Evolutionary conservation across 1,140 invertebrate species (phyloP).

Genomic region (Aphaenogaster rudis): DNA sequence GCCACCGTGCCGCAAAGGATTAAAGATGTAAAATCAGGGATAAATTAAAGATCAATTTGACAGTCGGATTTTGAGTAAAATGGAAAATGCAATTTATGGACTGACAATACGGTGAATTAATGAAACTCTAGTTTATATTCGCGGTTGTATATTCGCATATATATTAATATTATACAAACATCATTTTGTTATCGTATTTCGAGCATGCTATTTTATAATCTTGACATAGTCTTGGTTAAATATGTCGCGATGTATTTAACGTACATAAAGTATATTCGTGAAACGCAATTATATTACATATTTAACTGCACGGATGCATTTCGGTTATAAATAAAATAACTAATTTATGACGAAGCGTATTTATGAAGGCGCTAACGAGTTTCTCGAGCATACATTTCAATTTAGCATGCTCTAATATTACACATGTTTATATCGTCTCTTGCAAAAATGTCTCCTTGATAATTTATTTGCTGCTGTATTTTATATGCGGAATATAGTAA

Average conservation of each 20-base stretch:
- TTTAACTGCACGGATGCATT: conserved; percentile 28
- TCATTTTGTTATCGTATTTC: conserved; percentile 1
- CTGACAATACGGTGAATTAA: neutral
- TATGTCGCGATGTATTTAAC: conserved; percentile 18
- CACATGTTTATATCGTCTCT: conserved; percentile 1
- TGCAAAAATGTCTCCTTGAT: neutral
- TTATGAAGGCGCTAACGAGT: conserved; percentile 31
- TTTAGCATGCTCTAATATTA: conserved; percentile 25
- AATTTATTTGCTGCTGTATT: conserved; percentile 16
- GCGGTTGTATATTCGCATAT: neutral
- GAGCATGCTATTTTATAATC: conserved; percentile 27
- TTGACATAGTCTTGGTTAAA: conserved; percentile 31
- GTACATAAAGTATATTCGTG: neutral
- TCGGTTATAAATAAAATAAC: conserved; percentile 46
- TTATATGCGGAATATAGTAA: neutral
- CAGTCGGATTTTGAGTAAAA: neutral
- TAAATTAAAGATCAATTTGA: neutral
- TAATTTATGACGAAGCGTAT: neutral
- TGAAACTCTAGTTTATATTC: neutral
- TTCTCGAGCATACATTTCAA: conserved; percentile 25
- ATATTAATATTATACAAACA: conserved; percentile 23
- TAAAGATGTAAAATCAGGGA: neutral
- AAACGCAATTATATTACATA: conserved; percentile 10
- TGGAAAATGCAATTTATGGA: neutral
- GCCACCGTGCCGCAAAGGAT: too few species aligned